A percentile compares a stretch with the other conserved stretches of the same genome.
Conservation (phyloP, 1,140 invertebrate species). For the Lordiphosa stackelbergi region DNA sequence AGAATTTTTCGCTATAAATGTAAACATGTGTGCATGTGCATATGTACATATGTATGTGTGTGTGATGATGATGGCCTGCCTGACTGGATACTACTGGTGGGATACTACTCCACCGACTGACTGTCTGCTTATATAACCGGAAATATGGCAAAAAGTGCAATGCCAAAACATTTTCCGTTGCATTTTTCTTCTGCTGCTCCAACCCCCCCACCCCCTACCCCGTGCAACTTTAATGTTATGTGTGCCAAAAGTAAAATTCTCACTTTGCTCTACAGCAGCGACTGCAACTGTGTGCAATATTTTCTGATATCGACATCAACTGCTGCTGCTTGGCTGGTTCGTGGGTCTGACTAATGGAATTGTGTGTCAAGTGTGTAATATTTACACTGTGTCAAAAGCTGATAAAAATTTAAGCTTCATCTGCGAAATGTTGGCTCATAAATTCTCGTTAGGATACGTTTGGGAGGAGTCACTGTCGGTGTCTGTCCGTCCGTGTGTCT, state of each 20-base stretch:
- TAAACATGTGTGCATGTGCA: slow-evolving; percentile 3
- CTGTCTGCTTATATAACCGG: slow-evolving; percentile 71
- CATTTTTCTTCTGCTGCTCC: slow-evolving; percentile 32
- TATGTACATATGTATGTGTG: slow-evolving; percentile 2
- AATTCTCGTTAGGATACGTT: slow-evolving; percentile 48
- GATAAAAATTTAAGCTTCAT: slow-evolving; percentile 70
- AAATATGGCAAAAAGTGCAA: slow-evolving; percentile 74
- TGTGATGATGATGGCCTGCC: slow-evolving; percentile 4
- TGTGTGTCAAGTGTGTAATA: slow-evolving; percentile 74
- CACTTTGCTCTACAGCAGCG: slow-evolving; percentile 11
- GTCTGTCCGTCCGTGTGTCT: neutral
- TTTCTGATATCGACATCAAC: slow-evolving; percentile 65
- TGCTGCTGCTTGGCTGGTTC: neutral
- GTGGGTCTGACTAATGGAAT: slow-evolving; percentile 68
- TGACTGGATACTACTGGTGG: slow-evolving; percentile 3
- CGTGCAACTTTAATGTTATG: slow-evolving; percentile 72
- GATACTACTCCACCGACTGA: slow-evolving; percentile 18
- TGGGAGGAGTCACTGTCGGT: neutral
- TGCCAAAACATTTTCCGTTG: slow-evolving; percentile 74
- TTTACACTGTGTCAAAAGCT: slow-evolving; percentile 74
- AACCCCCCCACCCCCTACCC: neutral
- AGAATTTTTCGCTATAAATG: too few relatives aligned
- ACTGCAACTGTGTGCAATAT: slow-evolving; percentile 46
- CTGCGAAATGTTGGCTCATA: slow-evolving; percentile 53
- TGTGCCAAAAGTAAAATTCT: slow-evolving; percentile 46